These are phyloP conservation scores for Chanos chanos DNA, from an alignment of 2,797 vertebrate genomes.

Conservation along the genomic window DNA sequence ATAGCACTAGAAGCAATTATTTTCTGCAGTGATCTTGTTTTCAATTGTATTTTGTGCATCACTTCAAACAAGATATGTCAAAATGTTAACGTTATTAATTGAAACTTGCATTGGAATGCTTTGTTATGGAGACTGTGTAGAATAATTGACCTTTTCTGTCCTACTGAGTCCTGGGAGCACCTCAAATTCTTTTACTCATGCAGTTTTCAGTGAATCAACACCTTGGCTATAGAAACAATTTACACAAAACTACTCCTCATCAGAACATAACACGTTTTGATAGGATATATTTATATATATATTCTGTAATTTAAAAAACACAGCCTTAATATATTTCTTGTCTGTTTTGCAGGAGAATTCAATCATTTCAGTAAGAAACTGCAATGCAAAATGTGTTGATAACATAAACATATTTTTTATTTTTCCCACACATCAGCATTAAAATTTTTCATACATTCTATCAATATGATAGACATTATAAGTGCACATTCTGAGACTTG, in stretches of 20 bases:
- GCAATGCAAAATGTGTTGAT: too few species aligned
- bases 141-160: constrained; percentile 12
- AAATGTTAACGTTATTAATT: not conserved
- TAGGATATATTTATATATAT: too few species aligned
- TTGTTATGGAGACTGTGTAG: constrained; percentile 20
- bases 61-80: not conserved
- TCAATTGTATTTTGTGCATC: not conserved
- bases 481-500: too few species aligned
- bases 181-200: not conserved
- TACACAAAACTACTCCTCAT: too few species aligned
- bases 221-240: too few species aligned
- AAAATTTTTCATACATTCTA: constrained; percentile 3
- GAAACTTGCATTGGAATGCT: constrained; percentile 11
- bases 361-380: too few species aligned
- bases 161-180: constrained; percentile 2
- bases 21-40: too few species aligned
- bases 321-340: too few species aligned
- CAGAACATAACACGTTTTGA: too few species aligned
- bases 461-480: constrained; percentile 29
- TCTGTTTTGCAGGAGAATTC: too few species aligned
- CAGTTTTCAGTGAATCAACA: not conserved
- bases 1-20: too few species aligned
- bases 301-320: too few species aligned
- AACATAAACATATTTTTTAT: not conserved
- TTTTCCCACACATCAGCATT: not conserved